Base-by-base conservation (phyloP, 2,888 invertebrate species). In the Leucoma salicis region DNA sequence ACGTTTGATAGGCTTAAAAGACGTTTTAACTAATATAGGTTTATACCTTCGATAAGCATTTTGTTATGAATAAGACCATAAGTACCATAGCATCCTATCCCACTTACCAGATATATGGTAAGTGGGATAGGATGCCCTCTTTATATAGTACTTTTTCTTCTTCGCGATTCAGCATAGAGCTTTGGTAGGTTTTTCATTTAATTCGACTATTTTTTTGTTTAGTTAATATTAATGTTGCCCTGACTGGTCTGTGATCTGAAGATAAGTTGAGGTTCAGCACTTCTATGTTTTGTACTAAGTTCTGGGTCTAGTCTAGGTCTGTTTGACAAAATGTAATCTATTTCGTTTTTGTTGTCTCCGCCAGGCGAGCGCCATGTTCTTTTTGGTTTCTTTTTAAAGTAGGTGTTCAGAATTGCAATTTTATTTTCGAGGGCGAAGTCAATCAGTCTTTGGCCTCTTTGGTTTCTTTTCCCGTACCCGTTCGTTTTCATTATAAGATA, bases 241-340 rank as follows among this genome's bases (percentile, higher is more conserved):
- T 51, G 1, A 51, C 36, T 29, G 47, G 44, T 18, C 58, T 49
- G n/a, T 57, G 55, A 16, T 53, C 53, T 12, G 56, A 53, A 4
- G 46, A 42, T 34, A 41, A 57, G 27, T 43, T 49, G 2, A 51
- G 32, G 11, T 48, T 53, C 12, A 49, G 42, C 10, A 53, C 43
- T 35, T 51, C 49, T 37, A 56, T 43, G 28, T 56, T 51, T 45
- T 49, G 8, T 14, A 53, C 43, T 10, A 40, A 0, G 8, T n/a
- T n/a, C n/a, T n/a, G n/a, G n/a, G n/a, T n/a, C n/a, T n/a, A n/a
- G n/a, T n/a, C 10, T 13, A 10, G 46, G 44, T 10, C 35, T 13
- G 21, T 50, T 57, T 36, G 53, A 46, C 14, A 54, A 21, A 27
- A 27, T 27, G n/a, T 27, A 27, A 27, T 27, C 13, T 10, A 33